These are phyloP conservation scores for Sarcophaga rosellei DNA, from an alignment of 2,888 invertebrate genomes.

Conservation along the genomic window DNA sequence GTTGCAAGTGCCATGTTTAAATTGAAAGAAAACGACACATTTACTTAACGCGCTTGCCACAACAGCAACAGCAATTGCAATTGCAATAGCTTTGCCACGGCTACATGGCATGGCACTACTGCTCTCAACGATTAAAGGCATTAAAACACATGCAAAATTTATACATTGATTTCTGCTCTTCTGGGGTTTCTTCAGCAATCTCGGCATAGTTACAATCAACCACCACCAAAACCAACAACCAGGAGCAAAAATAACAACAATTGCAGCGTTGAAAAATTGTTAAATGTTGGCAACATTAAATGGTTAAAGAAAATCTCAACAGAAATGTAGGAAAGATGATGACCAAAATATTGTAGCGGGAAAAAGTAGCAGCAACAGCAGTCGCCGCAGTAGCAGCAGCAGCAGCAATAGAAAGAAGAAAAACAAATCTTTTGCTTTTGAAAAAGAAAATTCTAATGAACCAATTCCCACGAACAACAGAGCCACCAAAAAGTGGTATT, in stretches of 20 bases:
- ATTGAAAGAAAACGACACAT: conserved; percentile 68
- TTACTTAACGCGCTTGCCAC: conserved; percentile 68
- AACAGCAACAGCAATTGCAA: conserved; percentile 23
- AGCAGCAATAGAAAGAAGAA: not conserved
- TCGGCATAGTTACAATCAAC: conserved; percentile 10
- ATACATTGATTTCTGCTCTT: not conserved
- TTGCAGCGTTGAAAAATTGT: conserved; percentile 44
- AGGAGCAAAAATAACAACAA: not conserved
- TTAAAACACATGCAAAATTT: conserved; percentile 62
- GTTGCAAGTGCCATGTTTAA: conserved; percentile 67
- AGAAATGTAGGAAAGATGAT: conserved; percentile 31
- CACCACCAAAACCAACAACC: not conserved
- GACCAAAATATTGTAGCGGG: conserved; percentile 52
- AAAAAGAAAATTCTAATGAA: conserved; percentile 78
- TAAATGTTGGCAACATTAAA: conserved; percentile 55
- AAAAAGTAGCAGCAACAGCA: conserved; percentile 12
- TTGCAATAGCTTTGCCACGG: not conserved
- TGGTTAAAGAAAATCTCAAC: not conserved
- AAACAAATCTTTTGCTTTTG: conserved; percentile 19
- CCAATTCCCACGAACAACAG: conserved; percentile 79
- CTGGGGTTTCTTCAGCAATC: not conserved
- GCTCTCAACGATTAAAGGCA: conserved; percentile 40
- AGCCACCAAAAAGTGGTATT: conserved; percentile 31
- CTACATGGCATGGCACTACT: conserved; percentile 5
- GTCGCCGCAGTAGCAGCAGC: no score